Conservation (phyloP, 2,888 invertebrate species). For the Erebia palarica region DNA sequence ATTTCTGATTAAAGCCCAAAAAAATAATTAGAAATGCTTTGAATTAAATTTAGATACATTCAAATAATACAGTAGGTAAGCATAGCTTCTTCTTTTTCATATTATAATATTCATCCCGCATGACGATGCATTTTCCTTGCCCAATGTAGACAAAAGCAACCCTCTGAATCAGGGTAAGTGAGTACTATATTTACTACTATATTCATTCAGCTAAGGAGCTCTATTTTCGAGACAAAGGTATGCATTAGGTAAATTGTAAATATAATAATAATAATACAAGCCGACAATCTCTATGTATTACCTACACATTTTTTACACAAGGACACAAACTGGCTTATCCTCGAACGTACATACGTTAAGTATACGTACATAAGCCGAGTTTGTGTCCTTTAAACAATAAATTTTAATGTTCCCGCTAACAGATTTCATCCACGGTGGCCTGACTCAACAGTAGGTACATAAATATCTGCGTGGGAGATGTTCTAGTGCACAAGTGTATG, state of each 20-base stretch:
- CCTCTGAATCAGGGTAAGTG: slow-evolving; percentile 5
- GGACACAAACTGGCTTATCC: too few relatives aligned
- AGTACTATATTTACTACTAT: background rate
- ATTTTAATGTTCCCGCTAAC: too few relatives aligned
- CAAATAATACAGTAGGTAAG: background rate
- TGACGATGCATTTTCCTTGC: slow-evolving; percentile 1
- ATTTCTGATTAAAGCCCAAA: background rate
- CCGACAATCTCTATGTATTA: too few relatives aligned
- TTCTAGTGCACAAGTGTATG: too few relatives aligned
- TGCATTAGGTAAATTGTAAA: background rate
- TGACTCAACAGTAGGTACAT: too few relatives aligned
- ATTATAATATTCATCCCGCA: slow-evolving; percentile 6
- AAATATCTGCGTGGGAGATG: too few relatives aligned
- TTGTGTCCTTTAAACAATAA: too few relatives aligned
- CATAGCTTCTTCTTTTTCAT: background rate
- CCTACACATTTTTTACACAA: too few relatives aligned
- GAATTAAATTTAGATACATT: background rate
- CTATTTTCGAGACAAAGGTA: background rate
- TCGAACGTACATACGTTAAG: too few relatives aligned
- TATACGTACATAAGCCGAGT: too few relatives aligned
- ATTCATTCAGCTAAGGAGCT: background rate
- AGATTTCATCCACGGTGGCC: too few relatives aligned
- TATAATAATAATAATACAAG: too few relatives aligned
- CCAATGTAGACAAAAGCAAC: background rate
- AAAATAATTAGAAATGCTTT: background rate